Percentiles rank a stretch among this genome's conserved stretches.
These are phyloP conservation scores for Periparus ater DNA, from an alignment of 2,797 vertebrate species.

Conservation along the genomic window DNA sequence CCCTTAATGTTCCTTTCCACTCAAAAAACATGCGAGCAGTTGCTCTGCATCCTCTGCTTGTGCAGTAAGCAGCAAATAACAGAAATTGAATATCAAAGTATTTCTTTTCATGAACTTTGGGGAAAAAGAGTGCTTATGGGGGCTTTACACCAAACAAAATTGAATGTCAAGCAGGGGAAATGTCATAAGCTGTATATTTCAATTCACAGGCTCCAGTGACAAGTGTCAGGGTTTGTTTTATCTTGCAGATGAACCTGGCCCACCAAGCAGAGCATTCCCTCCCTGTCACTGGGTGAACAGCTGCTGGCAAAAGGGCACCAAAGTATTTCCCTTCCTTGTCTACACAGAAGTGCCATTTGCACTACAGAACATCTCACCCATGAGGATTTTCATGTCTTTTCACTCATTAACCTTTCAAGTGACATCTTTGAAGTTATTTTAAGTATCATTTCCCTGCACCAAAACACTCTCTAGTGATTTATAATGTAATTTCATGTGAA, in stretches of 20 bases:
- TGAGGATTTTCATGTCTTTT: constrained; percentile 25
- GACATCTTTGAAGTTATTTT: constrained; percentile 30
- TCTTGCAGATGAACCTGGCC: not conserved
- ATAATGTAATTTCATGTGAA: constrained; percentile 10
- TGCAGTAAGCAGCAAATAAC: not conserved
- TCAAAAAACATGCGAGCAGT: not conserved
- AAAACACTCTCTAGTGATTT: constrained; percentile 22
- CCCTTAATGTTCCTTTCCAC: not conserved
- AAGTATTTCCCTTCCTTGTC: not conserved
- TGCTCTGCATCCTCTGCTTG: not conserved
- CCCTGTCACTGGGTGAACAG: not conserved
- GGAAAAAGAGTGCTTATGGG: not conserved
- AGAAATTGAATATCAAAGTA: not conserved
- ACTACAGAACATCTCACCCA: constrained; percentile 38
- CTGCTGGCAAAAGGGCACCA: not conserved
- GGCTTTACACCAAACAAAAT: not conserved
- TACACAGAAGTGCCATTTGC: not conserved
- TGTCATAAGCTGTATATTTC: not conserved
- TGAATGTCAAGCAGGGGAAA: not conserved
- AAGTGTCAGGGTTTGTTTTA: not conserved
- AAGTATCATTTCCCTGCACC: constrained; percentile 11
- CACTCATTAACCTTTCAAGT: constrained; percentile 47
- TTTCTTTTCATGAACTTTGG: not conserved
- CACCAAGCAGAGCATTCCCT: not conserved
- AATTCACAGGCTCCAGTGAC: not conserved